A percentile compares a stretch with the other conserved stretches of the same genome.
Evolutionary conservation across 2,113 vertebrate genomes (phyloP).

Genomic region (Hemibagrus wyckioides): DNA sequence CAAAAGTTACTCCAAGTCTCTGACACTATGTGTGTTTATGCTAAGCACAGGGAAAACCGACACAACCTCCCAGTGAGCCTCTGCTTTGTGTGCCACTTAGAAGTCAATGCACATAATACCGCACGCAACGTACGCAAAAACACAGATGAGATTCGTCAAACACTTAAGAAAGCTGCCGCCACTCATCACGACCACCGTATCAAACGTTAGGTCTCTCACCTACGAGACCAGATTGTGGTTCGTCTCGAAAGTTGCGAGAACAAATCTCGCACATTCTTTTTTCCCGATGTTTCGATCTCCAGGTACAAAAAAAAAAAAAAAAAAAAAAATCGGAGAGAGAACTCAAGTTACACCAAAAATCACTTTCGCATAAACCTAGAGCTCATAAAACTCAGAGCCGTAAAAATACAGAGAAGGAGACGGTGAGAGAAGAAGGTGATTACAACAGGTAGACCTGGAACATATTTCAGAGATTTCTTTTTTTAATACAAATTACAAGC

Average conservation of each 20-base stretch:
- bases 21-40: neutral
- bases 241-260: slow-evolving; percentile 54
- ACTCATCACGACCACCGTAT: neutral
- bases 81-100: slow-evolving; percentile 9
- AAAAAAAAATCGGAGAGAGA: slow-evolving; percentile 27
- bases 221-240: neutral
- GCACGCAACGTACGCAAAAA: slow-evolving; percentile 15
- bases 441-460: slow-evolving; percentile 68
- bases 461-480: slow-evolving; percentile 55
- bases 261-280: slow-evolving; percentile 36
- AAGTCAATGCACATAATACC: slow-evolving; percentile 1
- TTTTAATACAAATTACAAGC: slow-evolving; percentile 68
- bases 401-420: slow-evolving; percentile 56
- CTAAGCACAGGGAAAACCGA: neutral
- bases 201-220: neutral
- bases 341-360: slow-evolving; percentile 62
- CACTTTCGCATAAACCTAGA: slow-evolving; percentile 63
- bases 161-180: neutral
- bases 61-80: neutral
- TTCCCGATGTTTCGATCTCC: slow-evolving; percentile 18
- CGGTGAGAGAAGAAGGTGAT: slow-evolving; percentile 49
- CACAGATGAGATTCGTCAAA: slow-evolving; percentile 13
- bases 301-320: slow-evolving; percentile 35
- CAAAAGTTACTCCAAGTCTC: neutral
- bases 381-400: slow-evolving; percentile 47